phyloP scores from a whole-genome alignment of 2,888 invertebrate genomes.

The Agrochola litura region DNA sequence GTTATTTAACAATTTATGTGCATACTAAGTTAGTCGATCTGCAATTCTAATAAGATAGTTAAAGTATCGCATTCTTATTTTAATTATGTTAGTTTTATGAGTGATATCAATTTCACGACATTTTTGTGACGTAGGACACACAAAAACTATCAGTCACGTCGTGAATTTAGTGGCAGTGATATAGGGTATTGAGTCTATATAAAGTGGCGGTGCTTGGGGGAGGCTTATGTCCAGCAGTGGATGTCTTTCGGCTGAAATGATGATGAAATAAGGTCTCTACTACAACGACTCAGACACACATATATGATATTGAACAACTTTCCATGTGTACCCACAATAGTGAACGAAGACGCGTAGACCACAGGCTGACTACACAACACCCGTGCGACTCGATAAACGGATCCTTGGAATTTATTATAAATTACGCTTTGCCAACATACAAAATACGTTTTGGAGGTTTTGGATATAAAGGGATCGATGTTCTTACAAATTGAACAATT shows the following conservation, averaged over 20 bases:
- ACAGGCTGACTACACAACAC: not conserved
- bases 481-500: too few relatives aligned
- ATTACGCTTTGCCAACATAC: too few relatives aligned
- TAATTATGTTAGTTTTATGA: constrained; percentile 10
- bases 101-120: constrained; percentile 17
- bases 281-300: not conserved
- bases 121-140: not conserved
- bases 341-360: not conserved
- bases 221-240: too few relatives aligned
- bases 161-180: too few relatives aligned
- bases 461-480: too few relatives aligned
- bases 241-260: too few relatives aligned
- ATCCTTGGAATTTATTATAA: too few relatives aligned
- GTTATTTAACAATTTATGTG: constrained; percentile 25
- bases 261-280: too few relatives aligned
- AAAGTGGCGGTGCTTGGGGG: too few relatives aligned
- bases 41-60: constrained; percentile 33
- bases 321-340: not conserved
- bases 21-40: constrained; percentile 26
- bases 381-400: not conserved
- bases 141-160: not conserved
- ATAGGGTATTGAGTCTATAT: too few relatives aligned
- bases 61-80: constrained; percentile 8
- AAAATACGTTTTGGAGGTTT: too few relatives aligned
- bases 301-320: not conserved